Conservation (phyloP, 1,140 invertebrate genomes). For the Steinernema feltiae region DNA sequence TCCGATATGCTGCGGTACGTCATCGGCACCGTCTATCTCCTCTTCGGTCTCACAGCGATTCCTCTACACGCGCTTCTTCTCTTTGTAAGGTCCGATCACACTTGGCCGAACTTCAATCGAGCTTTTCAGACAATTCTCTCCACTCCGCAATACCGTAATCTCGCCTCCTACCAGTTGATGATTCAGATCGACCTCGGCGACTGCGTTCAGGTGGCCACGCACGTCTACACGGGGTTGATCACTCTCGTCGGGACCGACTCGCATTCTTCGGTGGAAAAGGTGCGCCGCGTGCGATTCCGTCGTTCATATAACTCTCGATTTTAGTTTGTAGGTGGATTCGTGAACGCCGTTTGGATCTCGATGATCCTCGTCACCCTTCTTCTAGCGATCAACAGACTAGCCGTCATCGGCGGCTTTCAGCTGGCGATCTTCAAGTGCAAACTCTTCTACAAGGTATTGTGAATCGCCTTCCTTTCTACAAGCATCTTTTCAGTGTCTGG, state of each 20-base stretch:
- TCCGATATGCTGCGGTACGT: background rate
- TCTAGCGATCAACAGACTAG: background rate
- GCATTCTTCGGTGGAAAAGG: background rate
- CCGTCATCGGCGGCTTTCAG: background rate
- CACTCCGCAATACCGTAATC: background rate
- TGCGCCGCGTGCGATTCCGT: background rate
- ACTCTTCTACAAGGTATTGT: too few species aligned
- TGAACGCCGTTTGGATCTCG: background rate
- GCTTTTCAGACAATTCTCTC: background rate
- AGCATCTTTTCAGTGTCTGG: background rate
- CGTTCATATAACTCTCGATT: background rate
- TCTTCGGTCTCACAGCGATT: background rate
- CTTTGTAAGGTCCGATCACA: background rate
- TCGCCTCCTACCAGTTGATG: background rate
- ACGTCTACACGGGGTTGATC: background rate
- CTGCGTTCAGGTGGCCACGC: background rate
- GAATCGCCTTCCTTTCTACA: too few species aligned
- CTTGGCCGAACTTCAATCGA: background rate
- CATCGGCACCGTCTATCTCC: background rate
- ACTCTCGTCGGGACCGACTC: background rate
- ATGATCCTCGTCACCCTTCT: background rate
- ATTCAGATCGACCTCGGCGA: background rate
- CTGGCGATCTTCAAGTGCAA: too few species aligned
- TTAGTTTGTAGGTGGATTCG: background rate
- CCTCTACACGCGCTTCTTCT: background rate